Percentiles rank a stretch among this genome's conserved stretches.
phyloP scores from a whole-genome alignment of 2,113 vertebrate species.

The Gobius niger region DNA sequence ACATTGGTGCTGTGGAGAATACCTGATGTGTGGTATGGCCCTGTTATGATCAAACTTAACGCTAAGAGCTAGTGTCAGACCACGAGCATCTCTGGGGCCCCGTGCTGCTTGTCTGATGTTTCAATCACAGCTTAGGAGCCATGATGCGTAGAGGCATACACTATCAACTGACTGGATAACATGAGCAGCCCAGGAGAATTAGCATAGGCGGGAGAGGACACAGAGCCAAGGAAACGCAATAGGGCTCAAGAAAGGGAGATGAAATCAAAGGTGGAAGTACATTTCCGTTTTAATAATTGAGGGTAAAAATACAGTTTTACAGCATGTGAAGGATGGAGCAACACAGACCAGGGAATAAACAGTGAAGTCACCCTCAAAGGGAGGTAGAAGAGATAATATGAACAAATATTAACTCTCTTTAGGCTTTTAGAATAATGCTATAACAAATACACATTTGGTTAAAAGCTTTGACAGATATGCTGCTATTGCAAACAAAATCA shows the following conservation, averaged over 20 bases:
- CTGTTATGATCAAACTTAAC: slow-evolving; percentile 59
- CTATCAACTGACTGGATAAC: slow-evolving; percentile 70
- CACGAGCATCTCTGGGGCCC: slow-evolving; percentile 63
- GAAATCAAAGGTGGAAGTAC: slow-evolving; percentile 33
- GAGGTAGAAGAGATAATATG: not conserved
- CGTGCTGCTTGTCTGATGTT: slow-evolving; percentile 70
- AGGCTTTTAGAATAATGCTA: too few relatives aligned
- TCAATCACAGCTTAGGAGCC: slow-evolving; percentile 71
- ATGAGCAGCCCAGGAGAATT: slow-evolving; percentile 60
- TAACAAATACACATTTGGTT: too few relatives aligned
- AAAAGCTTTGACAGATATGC: too few relatives aligned
- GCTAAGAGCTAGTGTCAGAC: slow-evolving; percentile 58
- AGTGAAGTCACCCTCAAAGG: not conserved
- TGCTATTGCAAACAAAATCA: too few relatives aligned
- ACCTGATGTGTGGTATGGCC: slow-evolving; percentile 70
- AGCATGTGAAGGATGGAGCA: not conserved
- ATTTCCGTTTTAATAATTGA: slow-evolving; percentile 10
- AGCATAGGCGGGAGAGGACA: slow-evolving; percentile 30
- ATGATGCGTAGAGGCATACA: slow-evolving; percentile 62
- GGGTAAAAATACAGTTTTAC: slow-evolving; percentile 16
- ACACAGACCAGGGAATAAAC: not conserved
- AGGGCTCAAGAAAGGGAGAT: slow-evolving; percentile 25
- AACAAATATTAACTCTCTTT: not conserved
- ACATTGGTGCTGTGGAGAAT: slow-evolving; percentile 77
- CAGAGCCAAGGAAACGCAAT: slow-evolving; percentile 25